Percentiles rank a stretch among this genome's conserved stretches.
Conservation (phyloP, 2,113 vertebrate species). For the Chionomys nivalis region DNA sequence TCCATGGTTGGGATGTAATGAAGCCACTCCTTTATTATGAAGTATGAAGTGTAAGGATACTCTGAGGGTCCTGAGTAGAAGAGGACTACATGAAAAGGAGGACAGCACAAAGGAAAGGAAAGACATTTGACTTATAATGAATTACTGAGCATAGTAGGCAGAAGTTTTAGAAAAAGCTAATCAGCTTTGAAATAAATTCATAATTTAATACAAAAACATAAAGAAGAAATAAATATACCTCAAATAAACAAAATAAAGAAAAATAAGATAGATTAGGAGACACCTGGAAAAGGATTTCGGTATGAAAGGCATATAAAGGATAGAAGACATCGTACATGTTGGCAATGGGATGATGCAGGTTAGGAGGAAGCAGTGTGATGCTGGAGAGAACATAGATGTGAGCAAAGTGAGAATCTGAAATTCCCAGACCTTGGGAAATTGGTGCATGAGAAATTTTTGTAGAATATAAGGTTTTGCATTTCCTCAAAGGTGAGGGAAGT, state of each 20-base stretch:
- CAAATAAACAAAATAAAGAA: not conserved
- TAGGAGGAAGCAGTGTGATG: not conserved
- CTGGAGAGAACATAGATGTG: not conserved
- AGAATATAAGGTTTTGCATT: not conserved
- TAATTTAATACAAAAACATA: not conserved
- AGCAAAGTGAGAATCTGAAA: rapidly evolving
- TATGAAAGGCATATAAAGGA: no score
- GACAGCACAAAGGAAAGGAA: not conserved
- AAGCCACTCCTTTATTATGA: not conserved
- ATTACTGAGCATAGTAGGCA: rapidly evolving
- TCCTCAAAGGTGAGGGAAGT: rapidly evolving
- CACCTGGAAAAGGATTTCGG: not conserved
- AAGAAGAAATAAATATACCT: not conserved
- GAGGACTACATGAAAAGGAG: not conserved
- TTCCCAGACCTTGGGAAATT: rapidly evolving
- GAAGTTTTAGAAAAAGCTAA: not conserved
- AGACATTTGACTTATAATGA: rapidly evolving
- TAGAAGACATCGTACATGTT: rapidly evolving
- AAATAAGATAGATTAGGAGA: not conserved
- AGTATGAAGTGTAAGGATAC: not conserved
- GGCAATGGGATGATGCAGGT: no score
- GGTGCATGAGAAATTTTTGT: not conserved
- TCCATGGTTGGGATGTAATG: not conserved
- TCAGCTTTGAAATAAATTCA: not conserved
- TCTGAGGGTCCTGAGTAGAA: not conserved